A percentile compares a stretch with the other conserved stretches of the same genome.
Conservation (phyloP, 1,140 invertebrate genomes). For the Leptinotarsa defecta region DNA sequence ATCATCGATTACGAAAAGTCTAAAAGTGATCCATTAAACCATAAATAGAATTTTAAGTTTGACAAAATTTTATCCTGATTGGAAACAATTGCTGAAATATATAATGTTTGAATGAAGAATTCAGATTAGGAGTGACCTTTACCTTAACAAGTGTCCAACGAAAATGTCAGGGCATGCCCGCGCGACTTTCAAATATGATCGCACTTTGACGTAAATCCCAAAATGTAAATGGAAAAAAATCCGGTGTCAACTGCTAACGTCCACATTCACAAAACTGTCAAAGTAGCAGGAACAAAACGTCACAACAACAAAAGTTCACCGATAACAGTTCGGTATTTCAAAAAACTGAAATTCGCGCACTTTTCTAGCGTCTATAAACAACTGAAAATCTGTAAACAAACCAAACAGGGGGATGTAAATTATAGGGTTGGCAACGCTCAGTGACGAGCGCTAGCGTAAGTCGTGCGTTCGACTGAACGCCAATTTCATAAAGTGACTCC, state of each 20-base stretch:
- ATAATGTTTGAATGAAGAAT: neutral
- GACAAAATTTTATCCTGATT: too few relatives aligned
- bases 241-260: slow-evolving; percentile 1
- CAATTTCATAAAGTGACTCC: slow-evolving; percentile 20
- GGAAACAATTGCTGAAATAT: neutral
- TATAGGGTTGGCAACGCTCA: slow-evolving; percentile 26
- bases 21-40: too few relatives aligned
- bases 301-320: slow-evolving; percentile 1
- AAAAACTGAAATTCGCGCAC: slow-evolving; percentile 16
- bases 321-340: neutral
- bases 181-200: neutral
- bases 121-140: neutral
- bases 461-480: slow-evolving; percentile 24
- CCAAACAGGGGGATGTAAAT: slow-evolving; percentile 21
- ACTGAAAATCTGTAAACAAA: slow-evolving; percentile 18
- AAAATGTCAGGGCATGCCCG: neutral
- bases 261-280: slow-evolving; percentile 9
- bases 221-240: neutral
- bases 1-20: too few relatives aligned
- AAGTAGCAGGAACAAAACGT: slow-evolving; percentile 5
- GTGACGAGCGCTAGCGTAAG: slow-evolving; percentile 19
- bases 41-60: too few relatives aligned
- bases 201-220: neutral
- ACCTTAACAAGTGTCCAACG: neutral
- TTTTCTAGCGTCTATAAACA: too few relatives aligned